phyloP scores from a whole-genome alignment of 1,140 invertebrate genomes.

The Phymastichus coffea region DNA sequence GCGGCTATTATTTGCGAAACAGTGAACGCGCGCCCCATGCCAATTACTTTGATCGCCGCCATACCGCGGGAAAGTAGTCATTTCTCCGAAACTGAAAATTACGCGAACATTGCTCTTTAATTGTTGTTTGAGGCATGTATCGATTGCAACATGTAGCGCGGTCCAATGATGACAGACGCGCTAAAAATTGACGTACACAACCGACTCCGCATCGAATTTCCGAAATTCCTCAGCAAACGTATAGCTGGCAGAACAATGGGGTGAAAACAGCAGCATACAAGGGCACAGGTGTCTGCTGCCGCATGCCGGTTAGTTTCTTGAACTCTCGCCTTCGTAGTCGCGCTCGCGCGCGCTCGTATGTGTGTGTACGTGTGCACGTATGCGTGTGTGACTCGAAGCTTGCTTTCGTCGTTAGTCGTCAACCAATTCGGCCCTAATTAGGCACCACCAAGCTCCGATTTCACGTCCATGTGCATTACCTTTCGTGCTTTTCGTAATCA shows the following conservation, averaged over 20 bases:
- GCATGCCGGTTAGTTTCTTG: constrained; percentile 4
- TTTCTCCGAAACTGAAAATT: neutral
- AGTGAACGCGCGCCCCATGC: neutral
- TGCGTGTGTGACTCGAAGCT: no score
- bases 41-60: neutral
- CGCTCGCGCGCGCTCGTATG: neutral
- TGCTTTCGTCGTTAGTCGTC: no score
- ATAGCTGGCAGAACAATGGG: neutral
- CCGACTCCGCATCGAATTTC: no score
- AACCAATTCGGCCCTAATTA: neutral
- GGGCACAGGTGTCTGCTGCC: constrained; percentile 2
- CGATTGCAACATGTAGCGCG: no score
- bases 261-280: neutral
- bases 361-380: neutral
- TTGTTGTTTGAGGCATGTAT: no score
- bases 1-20: constrained; percentile 3
- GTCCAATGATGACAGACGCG: no score
- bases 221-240: no score
- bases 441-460: neutral
- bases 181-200: no score
- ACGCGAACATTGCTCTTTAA: neutral
- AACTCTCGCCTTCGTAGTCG: neutral
- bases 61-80: neutral
- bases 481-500: constrained; percentile 8
- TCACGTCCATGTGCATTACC: neutral